Conservation (phyloP, 2,797 vertebrate genomes). For the Streptopelia turtur region DNA sequence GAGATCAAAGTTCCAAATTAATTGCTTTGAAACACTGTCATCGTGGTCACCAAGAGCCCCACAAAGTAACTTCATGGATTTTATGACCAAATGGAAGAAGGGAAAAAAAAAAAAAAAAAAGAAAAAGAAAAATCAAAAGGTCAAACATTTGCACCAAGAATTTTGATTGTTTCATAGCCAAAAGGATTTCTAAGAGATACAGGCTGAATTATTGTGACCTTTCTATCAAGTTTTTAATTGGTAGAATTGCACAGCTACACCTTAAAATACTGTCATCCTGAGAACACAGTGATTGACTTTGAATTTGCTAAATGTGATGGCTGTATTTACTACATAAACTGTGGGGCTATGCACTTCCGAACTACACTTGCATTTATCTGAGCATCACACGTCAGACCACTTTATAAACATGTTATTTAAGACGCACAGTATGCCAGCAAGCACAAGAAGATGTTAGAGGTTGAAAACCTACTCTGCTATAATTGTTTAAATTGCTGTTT, state of each 20-base stretch:
- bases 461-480: background rate
- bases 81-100: background rate
- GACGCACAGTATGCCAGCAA: background rate
- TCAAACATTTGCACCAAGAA: background rate
- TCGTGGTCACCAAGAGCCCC: background rate
- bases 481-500: conserved; percentile 10
- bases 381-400: background rate
- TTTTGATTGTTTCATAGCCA: background rate
- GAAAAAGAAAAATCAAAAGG: background rate
- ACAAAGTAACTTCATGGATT: conserved; percentile 4
- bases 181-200: background rate
- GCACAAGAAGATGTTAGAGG: background rate
- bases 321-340: background rate
- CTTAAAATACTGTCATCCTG: background rate
- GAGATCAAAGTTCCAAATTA: background rate
- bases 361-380: background rate
- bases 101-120: background rate
- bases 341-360: background rate
- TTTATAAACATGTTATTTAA: conserved; percentile 33
- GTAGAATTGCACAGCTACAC: background rate
- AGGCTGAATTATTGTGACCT: background rate
- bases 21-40: background rate
- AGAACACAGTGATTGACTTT: background rate
- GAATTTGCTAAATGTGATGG: background rate
- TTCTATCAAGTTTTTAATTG: conserved; percentile 5